Conservation (phyloP, 1,140 invertebrate genomes). For the Idris sp. region DNA sequence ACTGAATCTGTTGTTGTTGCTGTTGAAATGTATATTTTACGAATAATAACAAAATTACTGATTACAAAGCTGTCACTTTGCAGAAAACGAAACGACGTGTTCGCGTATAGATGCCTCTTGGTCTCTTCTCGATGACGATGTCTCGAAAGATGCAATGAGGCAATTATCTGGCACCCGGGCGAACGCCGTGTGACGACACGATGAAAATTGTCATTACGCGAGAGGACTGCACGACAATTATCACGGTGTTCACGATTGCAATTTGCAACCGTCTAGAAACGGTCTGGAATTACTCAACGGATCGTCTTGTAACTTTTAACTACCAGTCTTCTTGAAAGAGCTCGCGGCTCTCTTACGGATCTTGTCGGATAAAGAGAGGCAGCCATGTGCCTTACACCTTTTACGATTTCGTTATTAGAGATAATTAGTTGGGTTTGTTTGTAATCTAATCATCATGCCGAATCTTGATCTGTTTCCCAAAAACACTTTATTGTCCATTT, state of each 20-base stretch:
- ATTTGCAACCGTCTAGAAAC: constrained; percentile 76
- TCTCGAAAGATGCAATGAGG: constrained; percentile 71
- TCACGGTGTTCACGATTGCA: constrained; percentile 76
- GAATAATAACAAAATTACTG: constrained; percentile 49
- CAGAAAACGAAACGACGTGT: constrained; percentile 34
- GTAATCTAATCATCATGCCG: constrained; percentile 30
- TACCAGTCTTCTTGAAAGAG: constrained; percentile 66
- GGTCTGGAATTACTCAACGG: constrained; percentile 78
- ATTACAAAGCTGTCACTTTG: constrained; percentile 52
- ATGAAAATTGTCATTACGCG: constrained; percentile 77
- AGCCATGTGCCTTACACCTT: constrained; percentile 43
- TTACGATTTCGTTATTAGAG: constrained; percentile 50
- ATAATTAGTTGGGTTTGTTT: constrained; percentile 40
- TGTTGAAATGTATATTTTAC: constrained; percentile 31
- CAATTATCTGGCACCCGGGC: constrained; percentile 68
- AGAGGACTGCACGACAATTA: constrained; percentile 76
- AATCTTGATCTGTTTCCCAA: constrained; percentile 34
- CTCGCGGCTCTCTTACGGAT: constrained; percentile 61
- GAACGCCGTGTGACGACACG: constrained; percentile 71
- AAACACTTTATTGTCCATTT: constrained; percentile 29
- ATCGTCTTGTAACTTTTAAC: constrained; percentile 78
- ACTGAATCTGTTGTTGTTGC: constrained; percentile 21
- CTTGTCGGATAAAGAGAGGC: constrained; percentile 36
- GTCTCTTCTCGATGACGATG: constrained; percentile 66
- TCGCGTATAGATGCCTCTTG: constrained; percentile 37